Percentiles rank a stretch among this genome's conserved stretches.
phyloP scores from a whole-genome alignment of 1,140 invertebrate genomes.

The Drosophila littoralis region DNA sequence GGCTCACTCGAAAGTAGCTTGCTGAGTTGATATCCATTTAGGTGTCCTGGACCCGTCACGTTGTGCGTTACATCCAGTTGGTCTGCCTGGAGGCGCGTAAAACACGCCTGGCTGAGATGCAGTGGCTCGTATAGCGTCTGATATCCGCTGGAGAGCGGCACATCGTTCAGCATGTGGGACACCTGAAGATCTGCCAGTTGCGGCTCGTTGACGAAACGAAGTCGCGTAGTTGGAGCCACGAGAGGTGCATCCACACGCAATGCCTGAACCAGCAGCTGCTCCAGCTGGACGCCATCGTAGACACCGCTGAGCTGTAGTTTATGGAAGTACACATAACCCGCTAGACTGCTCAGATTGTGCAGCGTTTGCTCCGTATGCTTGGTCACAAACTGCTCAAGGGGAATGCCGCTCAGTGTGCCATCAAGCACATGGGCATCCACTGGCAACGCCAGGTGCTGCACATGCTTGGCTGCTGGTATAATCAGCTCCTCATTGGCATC shows the following conservation, averaged over 20 bases:
- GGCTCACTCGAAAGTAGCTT: slow-evolving; percentile 13
- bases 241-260: slow-evolving; percentile 71
- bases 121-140: slow-evolving; percentile 66
- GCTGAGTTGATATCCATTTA: slow-evolving; percentile 46
- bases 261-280: slow-evolving; percentile 72
- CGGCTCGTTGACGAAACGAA: slow-evolving; percentile 39
- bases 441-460: slow-evolving; percentile 74
- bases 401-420: slow-evolving; percentile 80
- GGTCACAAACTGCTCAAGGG: slow-evolving; percentile 83
- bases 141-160: slow-evolving; percentile 47
- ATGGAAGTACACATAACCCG: slow-evolving; percentile 84
- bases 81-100: slow-evolving; percentile 40
- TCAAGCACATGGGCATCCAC: slow-evolving; percentile 62
- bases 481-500: slow-evolving; percentile 61
- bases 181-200: slow-evolving; percentile 39
- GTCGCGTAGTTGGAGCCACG: slow-evolving; percentile 17
- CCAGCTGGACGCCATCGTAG: slow-evolving; percentile 83
- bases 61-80: slow-evolving; percentile 48
- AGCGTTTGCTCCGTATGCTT: slow-evolving; percentile 84
- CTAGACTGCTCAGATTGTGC: slow-evolving; percentile 61
- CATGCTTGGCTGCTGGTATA: slow-evolving; percentile 83
- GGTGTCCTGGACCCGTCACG: slow-evolving; percentile 43
- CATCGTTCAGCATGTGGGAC: slow-evolving; percentile 47
- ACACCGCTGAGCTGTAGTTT: slow-evolving; percentile 67
- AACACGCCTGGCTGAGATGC: slow-evolving; percentile 36